Evolutionary conservation across 1,140 invertebrate genomes (phyloP), one percentile per base, ranked within the genome.

Genomic region (Uloborus diversus): DNA sequence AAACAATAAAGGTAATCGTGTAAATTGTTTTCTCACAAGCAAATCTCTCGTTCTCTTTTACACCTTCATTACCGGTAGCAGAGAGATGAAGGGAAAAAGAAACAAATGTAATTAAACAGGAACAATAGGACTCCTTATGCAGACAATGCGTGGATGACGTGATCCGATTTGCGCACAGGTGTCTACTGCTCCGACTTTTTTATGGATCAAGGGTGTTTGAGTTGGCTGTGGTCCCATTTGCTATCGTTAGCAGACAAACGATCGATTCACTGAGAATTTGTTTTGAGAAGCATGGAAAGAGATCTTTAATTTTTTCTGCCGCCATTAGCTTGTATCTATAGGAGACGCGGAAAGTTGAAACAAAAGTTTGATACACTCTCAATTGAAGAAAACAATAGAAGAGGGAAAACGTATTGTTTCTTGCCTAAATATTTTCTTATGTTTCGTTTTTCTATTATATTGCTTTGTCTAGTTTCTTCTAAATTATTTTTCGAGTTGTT

Each of bases 11-110:
- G n/a, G n/a, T n/a, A n/a, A n/a, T n/a, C n/a, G n/a, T n/a, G n/a
- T n/a, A n/a, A n/a, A n/a, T n/a, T n/a, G n/a, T 23, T 73, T 30
- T 73, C 70, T 61, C 56, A 73, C 70, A 59, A n/a, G n/a, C n/a
- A n/a, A n/a, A n/a, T 56, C 49, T 49, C 65, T 68, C 66, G 57
- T 23, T 69, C 49, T 56, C 7, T n/a, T n/a, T 56, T 25, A 49
- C 42, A 27, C 64, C 42, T 32, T 68, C 64, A 51, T 33, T 51
- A 30, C 23, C 23, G 13, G 3, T 32, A 57, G 25, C 5, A 28
- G 53, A 56, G 37, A 35, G 35, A 37, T 35, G 14, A 28, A 56
- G 25, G 20, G 37, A 70, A 49, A 70, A 70, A 57, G 28, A 57
- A 70, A 57, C 0, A 30, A 56, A 35, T 20, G 32, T 33, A 23